A percentile compares a stretch with the other conserved stretches of the same genome.
Evolutionary conservation across 2,797 vertebrate species (phyloP).

Genomic region (Rhodeus uyekii): DNA sequence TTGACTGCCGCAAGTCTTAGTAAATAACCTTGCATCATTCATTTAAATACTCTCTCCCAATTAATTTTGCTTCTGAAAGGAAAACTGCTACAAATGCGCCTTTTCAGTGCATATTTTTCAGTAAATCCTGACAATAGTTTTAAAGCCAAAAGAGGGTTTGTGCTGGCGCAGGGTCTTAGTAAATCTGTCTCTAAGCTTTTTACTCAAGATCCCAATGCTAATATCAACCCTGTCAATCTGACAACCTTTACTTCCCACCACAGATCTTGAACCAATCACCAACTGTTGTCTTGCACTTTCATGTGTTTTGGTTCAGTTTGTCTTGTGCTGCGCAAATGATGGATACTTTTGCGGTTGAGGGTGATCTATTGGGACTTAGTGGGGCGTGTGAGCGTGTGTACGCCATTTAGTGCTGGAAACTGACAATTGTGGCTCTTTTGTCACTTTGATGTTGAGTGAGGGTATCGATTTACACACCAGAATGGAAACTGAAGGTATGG

Average conservation of each 20-base stretch:
- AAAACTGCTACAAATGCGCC: too few relatives aligned
- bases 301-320: slow-evolving; percentile 30
- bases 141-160: too few relatives aligned
- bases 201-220: background rate
- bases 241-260: background rate
- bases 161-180: too few relatives aligned
- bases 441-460: slow-evolving; percentile 31
- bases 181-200: too few relatives aligned
- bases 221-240: background rate
- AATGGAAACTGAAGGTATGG: slow-evolving; percentile 31
- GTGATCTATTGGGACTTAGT: slow-evolving; percentile 7
- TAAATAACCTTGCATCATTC: too few relatives aligned
- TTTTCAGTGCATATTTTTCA: too few relatives aligned
- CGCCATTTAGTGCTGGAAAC: background rate
- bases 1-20: too few relatives aligned
- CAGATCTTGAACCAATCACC: background rate
- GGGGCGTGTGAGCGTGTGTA: background rate
- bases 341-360: slow-evolving; percentile 1
- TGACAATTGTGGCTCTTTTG: background rate
- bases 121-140: too few relatives aligned
- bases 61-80: too few relatives aligned
- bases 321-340: slow-evolving; percentile 36
- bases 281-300: background rate
- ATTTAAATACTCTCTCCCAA: too few relatives aligned
- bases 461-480: slow-evolving; percentile 35